Percentiles rank a stretch among this genome's conserved stretches.
phyloP scores from a whole-genome alignment of 2,888 invertebrate species.

The Eupithecia pulchellata region DNA sequence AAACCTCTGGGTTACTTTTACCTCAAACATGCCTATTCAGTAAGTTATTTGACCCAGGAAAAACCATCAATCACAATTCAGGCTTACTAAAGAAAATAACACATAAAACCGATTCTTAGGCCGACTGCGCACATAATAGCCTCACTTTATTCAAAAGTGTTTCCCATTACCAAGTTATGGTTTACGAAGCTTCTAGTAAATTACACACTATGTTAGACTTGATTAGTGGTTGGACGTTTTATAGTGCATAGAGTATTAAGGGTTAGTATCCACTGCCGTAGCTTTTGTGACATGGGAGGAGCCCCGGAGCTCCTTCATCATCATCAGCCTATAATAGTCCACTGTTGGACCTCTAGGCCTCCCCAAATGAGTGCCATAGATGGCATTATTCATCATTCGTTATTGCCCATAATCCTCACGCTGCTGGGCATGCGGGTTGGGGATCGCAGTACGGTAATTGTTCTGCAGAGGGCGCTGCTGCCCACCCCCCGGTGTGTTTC shows the following conservation, averaged over 20 bases:
- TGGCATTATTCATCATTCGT: no score
- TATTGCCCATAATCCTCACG: no score
- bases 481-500: no score
- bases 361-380: no score
- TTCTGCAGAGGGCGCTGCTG: no score
- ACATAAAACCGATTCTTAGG: conserved; percentile 18
- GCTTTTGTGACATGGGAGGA: neutral
- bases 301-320: no score
- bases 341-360: no score
- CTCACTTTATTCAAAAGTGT: conserved; percentile 32
- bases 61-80: conserved; percentile 18
- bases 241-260: conserved; percentile 1
- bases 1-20: neutral
- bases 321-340: no score
- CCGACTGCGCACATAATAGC: conserved; percentile 34
- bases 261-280: neutral
- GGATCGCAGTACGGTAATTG: no score
- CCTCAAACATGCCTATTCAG: conserved; percentile 12
- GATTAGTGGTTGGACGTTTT: conserved; percentile 30
- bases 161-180: conserved; percentile 46
- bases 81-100: conserved; percentile 22
- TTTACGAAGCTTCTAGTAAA: conserved; percentile 49
- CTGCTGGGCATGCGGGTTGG: no score
- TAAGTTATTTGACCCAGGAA: conserved; percentile 16
- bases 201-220: conserved; percentile 42